Evolutionary conservation across 2,113 vertebrate species (phyloP), one percentile per base, ranked within the genome.

Genomic region (Corythornis cristatus): DNA sequence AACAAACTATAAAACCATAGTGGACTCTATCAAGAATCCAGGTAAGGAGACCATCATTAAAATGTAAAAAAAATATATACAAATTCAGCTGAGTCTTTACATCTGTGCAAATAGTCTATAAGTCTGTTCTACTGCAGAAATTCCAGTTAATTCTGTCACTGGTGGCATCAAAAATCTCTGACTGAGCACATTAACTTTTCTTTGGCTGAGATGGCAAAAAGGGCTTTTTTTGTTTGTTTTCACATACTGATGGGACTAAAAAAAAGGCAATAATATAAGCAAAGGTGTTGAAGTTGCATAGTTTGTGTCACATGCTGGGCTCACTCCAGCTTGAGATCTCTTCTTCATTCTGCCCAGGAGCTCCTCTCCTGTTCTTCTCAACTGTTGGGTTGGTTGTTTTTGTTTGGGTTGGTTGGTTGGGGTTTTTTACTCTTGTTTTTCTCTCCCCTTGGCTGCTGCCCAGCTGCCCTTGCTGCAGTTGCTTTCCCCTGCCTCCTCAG

Each of bases 1-100:
- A 98, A 97, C 98, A 91, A 99, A 99, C 97, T 99, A 99, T 95
- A 98, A 97, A 97, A 98, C 99, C 96, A 98, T 99, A 64, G 98
- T 99, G 86, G 99, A 99, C 67, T 99, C 99, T 9, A 98, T 99
- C 93, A 99, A 98, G 94, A 99, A 99, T 97, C 99, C 99, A 95
- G 99, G 99, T 99, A 96, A 96, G 75, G 53, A 75, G 29, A 89
- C 9, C 8, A 7, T 80, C 68, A 51, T 58, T 20, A 25, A 92
- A 51, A 62, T 14, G 9, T 13, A 25, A 46, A 70, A 57, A 70
- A 57, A 56, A 62, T 61, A 13, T 31, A 23, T 0, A 35, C 37
- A 56, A 79, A 23, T 40, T 17, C 21, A 37, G 8, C 10, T 54
- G 29, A 72, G 21, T 71, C 31, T 75, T 60, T 40, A 13, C 5